Percentiles rank a stretch among this genome's conserved stretches.
phyloP scores from a whole-genome alignment of 2,113 vertebrate genomes.

The Labeo rohita region DNA sequence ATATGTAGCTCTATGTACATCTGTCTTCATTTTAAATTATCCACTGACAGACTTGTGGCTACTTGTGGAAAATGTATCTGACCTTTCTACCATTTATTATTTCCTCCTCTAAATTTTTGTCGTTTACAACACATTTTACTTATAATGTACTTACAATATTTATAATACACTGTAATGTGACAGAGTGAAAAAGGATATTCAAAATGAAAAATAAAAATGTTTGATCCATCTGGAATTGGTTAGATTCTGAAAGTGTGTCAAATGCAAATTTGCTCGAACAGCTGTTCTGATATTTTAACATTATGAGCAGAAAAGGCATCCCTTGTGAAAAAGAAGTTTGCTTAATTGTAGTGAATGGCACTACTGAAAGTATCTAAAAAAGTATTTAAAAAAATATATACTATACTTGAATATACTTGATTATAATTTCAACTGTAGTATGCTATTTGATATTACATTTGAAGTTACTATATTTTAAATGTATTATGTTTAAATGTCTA shows the following conservation, averaged over 20 bases:
- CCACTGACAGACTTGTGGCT: not conserved
- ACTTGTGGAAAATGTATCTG: not conserved
- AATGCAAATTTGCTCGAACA: not conserved
- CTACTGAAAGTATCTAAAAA: too few relatives aligned
- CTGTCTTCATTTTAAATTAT: not conserved
- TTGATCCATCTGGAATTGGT: not conserved
- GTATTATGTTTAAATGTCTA: not conserved
- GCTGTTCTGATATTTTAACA: not conserved
- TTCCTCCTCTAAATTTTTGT: not conserved
- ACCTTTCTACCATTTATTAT: not conserved
- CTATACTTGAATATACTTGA: too few relatives aligned
- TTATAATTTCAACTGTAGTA: not conserved
- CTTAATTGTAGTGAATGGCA: not conserved
- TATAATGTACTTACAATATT: not conserved
- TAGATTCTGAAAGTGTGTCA: not conserved
- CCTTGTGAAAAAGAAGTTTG: not conserved
- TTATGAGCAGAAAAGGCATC: not conserved
- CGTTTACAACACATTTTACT: not conserved
- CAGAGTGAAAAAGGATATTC: not conserved
- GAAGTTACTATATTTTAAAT: not conserved
- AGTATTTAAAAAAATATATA: too few relatives aligned
- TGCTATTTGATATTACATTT: not conserved
- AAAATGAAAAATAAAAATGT: not conserved
- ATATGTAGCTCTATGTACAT: not conserved
- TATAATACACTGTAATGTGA: not conserved